These are phyloP conservation scores for Empidonax alnorum DNA, from an alignment of 2,113 vertebrate genomes.

Conservation along the genomic window DNA sequence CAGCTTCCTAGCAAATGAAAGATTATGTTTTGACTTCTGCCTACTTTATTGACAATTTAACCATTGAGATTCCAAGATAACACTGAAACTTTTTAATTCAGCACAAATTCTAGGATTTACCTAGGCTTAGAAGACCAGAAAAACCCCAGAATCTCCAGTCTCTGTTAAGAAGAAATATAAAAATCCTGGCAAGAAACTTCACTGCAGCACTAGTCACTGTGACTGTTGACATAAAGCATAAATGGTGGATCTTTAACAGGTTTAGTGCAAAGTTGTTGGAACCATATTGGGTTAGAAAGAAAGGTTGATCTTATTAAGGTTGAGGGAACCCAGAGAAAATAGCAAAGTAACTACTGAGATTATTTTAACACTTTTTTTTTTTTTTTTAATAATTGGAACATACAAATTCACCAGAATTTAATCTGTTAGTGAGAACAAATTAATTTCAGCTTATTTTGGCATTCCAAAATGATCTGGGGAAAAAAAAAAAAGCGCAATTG, in stretches of 20 bases:
- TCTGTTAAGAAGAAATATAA: not conserved
- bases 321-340: not conserved
- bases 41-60: conserved; percentile 35
- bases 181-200: not conserved
- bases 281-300: not conserved
- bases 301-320: not conserved
- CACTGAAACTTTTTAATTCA: not conserved
- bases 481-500: not conserved
- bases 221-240: not conserved
- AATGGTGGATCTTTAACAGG: not conserved
- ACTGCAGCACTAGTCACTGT: not conserved
- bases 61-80: conserved; percentile 10
- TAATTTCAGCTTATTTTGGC: not conserved
- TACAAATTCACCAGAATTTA: not conserved
- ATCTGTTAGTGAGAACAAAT: not conserved
- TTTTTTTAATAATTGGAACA: not conserved
- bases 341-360: not conserved
- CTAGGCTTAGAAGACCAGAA: not conserved
- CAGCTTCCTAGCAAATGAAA: conserved; percentile 11
- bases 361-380: not conserved
- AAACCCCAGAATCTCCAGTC: not conserved
- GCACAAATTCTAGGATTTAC: not conserved
- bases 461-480: not conserved
- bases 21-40: not conserved
- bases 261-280: not conserved